Evolutionary conservation across 1,140 invertebrate genomes (phyloP).

Genomic region (Cherax quadricarinatus): DNA sequence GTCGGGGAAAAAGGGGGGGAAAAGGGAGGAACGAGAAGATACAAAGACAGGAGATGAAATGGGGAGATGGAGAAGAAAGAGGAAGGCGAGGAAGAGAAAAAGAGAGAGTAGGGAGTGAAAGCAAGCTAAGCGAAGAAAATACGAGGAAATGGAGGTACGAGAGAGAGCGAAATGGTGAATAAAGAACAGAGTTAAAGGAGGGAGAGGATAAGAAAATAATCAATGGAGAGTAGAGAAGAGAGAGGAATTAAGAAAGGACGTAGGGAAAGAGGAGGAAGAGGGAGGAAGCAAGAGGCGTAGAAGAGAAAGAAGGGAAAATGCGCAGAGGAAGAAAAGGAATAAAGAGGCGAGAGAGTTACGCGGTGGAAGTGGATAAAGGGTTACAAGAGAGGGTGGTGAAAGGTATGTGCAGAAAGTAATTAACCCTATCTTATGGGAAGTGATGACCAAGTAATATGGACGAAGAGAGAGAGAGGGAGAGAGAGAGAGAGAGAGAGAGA

Average conservation of each 20-base stretch:
- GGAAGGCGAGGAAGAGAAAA: neutral
- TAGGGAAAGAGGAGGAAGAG: too few species aligned
- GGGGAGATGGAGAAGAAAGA: neutral
- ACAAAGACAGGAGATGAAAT: neutral
- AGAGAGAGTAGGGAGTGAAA: neutral
- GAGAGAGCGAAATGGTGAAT: too few species aligned
- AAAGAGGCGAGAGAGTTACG: neutral
- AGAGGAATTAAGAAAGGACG: too few species aligned
- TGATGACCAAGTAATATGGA: neutral
- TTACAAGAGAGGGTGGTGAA: too few species aligned
- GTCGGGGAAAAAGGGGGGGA: too few species aligned
- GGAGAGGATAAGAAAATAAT: neutral
- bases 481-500: neutral
- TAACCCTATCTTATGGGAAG: too few species aligned
- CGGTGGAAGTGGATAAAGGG: neutral
- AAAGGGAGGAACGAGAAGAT: too few species aligned
- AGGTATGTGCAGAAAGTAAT: too few species aligned
- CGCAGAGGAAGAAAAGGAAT: neutral
- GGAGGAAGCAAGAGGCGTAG: too few species aligned
- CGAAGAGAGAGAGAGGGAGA: neutral
- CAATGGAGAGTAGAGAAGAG: neutral
- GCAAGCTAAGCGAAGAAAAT: too few species aligned
- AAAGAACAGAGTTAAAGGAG: neutral
- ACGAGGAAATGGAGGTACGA: too few species aligned
- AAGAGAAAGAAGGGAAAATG: too few species aligned